Conservation (phyloP, 2,888 invertebrate genomes). For the Auanema sp. region DNA sequence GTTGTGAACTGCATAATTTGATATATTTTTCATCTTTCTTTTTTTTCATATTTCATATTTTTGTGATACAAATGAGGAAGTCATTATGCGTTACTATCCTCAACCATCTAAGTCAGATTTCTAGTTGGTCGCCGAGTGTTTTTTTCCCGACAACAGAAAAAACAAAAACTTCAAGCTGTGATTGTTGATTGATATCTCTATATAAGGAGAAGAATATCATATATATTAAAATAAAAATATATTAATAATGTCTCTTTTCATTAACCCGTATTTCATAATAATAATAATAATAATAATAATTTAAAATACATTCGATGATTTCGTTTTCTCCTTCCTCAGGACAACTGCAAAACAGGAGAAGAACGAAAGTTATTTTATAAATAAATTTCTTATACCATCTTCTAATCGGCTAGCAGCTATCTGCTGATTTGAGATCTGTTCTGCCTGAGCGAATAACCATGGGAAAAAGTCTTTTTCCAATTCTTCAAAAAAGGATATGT, state of each 20-base stretch:
- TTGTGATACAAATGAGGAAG: background rate
- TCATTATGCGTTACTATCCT: background rate
- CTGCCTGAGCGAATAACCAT: constrained; percentile 50
- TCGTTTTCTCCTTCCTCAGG: too few relatives aligned
- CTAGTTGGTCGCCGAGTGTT: background rate
- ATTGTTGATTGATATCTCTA: background rate
- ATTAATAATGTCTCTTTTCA: too few relatives aligned
- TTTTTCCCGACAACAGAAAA: background rate
- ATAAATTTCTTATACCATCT: too few relatives aligned
- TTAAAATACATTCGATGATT: too few relatives aligned
- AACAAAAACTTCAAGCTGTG: background rate
- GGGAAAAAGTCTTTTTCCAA: constrained; percentile 58
- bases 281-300: too few relatives aligned
- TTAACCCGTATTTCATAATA: too few relatives aligned
- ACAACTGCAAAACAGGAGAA: too few relatives aligned
- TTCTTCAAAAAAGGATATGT: constrained; percentile 30
- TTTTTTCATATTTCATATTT: constrained; percentile 1
- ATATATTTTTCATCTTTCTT: background rate
- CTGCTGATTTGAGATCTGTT: constrained; percentile 11
- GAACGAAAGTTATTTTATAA: too few relatives aligned
- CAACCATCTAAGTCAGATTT: background rate
- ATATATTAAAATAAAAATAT: too few relatives aligned
- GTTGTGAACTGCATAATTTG: constrained; percentile 2
- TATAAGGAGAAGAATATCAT: background rate
- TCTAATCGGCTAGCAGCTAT: too few relatives aligned